Evolutionary conservation across 2,797 vertebrate genomes (phyloP), one percentile per base, ranked within the genome.

Genomic region (Lagodon rhomboides): DNA sequence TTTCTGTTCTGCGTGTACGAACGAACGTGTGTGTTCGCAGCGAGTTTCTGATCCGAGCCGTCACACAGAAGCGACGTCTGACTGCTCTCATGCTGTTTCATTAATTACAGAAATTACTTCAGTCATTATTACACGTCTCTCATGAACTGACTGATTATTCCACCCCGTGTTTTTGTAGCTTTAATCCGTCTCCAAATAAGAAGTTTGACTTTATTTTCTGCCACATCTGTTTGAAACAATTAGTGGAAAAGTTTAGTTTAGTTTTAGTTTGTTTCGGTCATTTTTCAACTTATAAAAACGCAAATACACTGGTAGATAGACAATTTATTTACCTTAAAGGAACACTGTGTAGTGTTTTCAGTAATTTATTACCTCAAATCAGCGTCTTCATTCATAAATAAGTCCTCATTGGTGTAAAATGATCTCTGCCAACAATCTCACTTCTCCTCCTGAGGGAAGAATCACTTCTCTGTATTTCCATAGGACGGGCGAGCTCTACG

Each of bases 11-110:
- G 3, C 50, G 51, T 70, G 50, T 64, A 22, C 59, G 44, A 54
- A 46, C 58, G 50, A 55, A 50, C 53, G 49, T 51, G 47, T 79
- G 63, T 73, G 47, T 65, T 53, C n/a, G 16, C 41, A 11, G 6
- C 2, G 58, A 59, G 41, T 47, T 47, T 56, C 53, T 46, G 17
- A 17, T 55, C 30, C 17, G 64, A 59, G 34, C 43, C 5, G 55
- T 27, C 16, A 56, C 25, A 38, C 9, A 27, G 51, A 12, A 27
- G 7, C 6, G 27, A 12, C 34, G 5, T n/a, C 62, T 53, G 13
- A 12, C 3, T n/a, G 17, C 18, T 30, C 3, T 12, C 56, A 16
- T 25, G n/a, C 16, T 18, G 17, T 58, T 46, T 30, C 8, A 34
- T 5, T 17, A 4, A 58, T 38, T 4, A 7, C 15, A 23, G 13